These are phyloP conservation scores for Pseudochaenichthys georgianus DNA, from an alignment of 2,797 vertebrate genomes.

Conservation along the genomic window DNA sequence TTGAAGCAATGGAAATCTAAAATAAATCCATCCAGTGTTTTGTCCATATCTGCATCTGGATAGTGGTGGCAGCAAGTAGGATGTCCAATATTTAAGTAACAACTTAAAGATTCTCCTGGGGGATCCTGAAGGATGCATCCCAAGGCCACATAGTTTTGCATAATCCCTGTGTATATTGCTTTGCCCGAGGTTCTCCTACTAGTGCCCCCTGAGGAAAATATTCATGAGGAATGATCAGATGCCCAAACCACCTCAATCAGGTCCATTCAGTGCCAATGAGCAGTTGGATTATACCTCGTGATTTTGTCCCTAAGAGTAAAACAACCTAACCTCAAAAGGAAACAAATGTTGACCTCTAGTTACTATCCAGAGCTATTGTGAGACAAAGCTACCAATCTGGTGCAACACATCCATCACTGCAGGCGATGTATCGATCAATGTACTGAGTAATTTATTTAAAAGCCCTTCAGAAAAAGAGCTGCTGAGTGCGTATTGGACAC, in stretches of 20 bases:
- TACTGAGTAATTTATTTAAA: constrained; percentile 20
- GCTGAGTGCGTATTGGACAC: neutral
- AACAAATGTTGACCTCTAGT: constrained; percentile 24
- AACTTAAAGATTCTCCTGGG: constrained; percentile 21
- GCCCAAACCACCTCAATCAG: constrained; percentile 26
- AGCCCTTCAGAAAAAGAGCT: neutral
- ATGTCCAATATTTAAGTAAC: constrained; percentile 29
- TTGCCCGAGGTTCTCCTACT: constrained; percentile 16
- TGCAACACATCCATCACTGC: constrained; percentile 20
- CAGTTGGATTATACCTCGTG: neutral
- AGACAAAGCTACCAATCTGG: constrained; percentile 7
- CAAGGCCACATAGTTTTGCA: constrained; percentile 18
- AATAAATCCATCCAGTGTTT: neutral
- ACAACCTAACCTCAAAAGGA: neutral
- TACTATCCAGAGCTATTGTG: constrained; percentile 7
- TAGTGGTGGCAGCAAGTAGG: constrained; percentile 2
- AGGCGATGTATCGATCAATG: neutral
- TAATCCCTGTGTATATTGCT: constrained; percentile 34
- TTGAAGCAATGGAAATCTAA: neutral
- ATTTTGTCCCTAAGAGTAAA: neutral
- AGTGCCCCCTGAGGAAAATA: constrained; percentile 17
- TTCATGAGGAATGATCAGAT: constrained; percentile 17
- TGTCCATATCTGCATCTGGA: no score
- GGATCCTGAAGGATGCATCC: constrained; percentile 19
- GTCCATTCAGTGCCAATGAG: constrained; percentile 18